Conservation (phyloP, 2,797 vertebrate genomes). For the Lerista edwardsae region DNA sequence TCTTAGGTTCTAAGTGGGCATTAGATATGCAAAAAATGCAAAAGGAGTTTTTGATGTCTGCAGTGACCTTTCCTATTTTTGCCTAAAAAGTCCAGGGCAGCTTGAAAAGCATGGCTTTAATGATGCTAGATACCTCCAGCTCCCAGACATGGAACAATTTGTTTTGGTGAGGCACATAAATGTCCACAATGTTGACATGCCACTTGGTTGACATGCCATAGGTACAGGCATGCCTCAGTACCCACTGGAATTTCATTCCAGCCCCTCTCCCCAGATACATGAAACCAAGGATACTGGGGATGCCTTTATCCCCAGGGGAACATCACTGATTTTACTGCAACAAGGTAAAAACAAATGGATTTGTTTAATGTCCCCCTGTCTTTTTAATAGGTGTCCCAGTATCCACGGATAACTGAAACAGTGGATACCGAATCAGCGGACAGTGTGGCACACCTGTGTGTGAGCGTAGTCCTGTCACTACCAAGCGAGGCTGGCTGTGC, state of each 20-base stretch:
- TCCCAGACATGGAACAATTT: background rate
- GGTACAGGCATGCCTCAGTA: too few species aligned
- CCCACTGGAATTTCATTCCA: too few species aligned
- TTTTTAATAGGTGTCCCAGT: too few species aligned
- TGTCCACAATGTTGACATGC: background rate
- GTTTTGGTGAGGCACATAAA: background rate
- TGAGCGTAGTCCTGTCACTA: background rate
- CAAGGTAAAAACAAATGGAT: too few species aligned
- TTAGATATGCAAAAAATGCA: background rate
- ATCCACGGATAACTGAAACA: too few species aligned
- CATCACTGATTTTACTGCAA: too few species aligned
- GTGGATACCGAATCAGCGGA: too few species aligned
- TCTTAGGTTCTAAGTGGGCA: background rate
- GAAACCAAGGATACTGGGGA: too few species aligned
- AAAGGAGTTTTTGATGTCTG: background rate
- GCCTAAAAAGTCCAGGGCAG: background rate
- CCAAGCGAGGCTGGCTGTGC: background rate
- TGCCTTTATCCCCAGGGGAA: too few species aligned
- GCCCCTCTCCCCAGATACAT: too few species aligned
- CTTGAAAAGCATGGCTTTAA: background rate
- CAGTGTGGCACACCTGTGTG: too few species aligned
- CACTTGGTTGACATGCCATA: background rate
- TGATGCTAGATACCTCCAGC: background rate
- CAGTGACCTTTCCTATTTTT: background rate
- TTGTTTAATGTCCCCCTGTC: too few species aligned